Evolutionary conservation across 2,113 vertebrate genomes (phyloP), one percentile per base, ranked within the genome.

Genomic region (Eulemur macaco): DNA sequence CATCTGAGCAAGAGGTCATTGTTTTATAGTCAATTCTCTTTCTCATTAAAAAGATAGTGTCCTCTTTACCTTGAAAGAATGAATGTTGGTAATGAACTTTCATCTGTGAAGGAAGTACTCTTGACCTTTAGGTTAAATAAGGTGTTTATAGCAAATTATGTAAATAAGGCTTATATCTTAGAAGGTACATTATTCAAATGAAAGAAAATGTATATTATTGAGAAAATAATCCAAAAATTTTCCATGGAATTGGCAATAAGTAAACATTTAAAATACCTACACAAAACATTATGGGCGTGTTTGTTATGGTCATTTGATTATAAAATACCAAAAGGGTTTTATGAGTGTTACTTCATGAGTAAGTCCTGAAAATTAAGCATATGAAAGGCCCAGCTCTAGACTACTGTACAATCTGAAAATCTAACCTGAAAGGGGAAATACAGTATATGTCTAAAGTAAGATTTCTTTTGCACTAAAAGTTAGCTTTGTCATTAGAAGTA

Each of bases 21-120:
- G 60, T 42, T 82, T 84, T 86, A 69, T 86, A 93, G 73, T 86
- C 34, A 52, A 18, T 89, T 81, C 66, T 83, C 27, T 89, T 86
- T 47, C 1, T 95, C 34, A 64, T 63, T 78, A 76, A 91, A 92
- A 86, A 50, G 31, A 80, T 21, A 85, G 11, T 69, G 37, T 78
- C 21, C 56, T 92, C 7, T 8, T 45, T 54, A 71, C n/a, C 5
- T 90, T 92, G 73, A 93, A 92, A 96, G 60, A 27, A 25, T 94
- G 86, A 88, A 89, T 93, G 63, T 91, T 96, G 82, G 56, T 86
- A 86, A 94, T 94, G 37, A 84, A 54, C 56, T 96, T 97, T 81
- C 5, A 95, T 71, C 25, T 52, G 2, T 87, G 31, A 97, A 96
- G 47, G 68, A 90, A 71, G 14, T 83, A 47, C 37, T 83, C 37